Percentiles rank a stretch among this genome's conserved stretches.
Conservation (phyloP, 1,140 invertebrate genomes). For the Eueides isabella region DNA sequence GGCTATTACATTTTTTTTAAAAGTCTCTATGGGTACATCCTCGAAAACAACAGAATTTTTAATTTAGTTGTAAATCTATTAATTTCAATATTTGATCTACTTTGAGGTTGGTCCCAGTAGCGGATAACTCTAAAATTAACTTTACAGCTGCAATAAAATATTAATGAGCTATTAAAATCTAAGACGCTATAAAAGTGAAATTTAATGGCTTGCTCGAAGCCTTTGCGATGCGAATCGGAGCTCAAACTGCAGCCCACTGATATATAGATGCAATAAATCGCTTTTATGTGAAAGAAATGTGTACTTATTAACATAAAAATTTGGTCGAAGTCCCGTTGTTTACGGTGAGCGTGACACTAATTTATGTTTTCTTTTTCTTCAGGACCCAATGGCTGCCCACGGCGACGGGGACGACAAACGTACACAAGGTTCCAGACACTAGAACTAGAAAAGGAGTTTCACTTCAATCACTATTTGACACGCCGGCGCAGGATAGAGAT, state of each 20-base stretch:
- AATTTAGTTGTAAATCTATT: slow-evolving; percentile 40
- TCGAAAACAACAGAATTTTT: background rate
- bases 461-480: slow-evolving; percentile 98
- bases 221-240: slow-evolving; percentile 64
- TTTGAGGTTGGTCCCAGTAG: slow-evolving; percentile 71
- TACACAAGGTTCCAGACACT: slow-evolving; percentile 98
- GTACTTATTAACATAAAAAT: slow-evolving; percentile 41
- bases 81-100: slow-evolving; percentile 56
- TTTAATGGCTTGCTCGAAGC: slow-evolving; percentile 66
- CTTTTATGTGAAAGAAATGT: slow-evolving; percentile 43
- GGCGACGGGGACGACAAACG: slow-evolving; percentile 96
- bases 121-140: slow-evolving; percentile 75
- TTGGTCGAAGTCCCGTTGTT: slow-evolving; percentile 33
- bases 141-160: slow-evolving; percentile 75
- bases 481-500: slow-evolving; percentile 97
- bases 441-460: slow-evolving; percentile 98
- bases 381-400: slow-evolving; percentile 98
- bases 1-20: background rate
- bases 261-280: slow-evolving; percentile 69
- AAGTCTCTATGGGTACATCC: background rate
- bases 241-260: slow-evolving; percentile 50
- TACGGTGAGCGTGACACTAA: slow-evolving; percentile 44
- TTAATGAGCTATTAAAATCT: slow-evolving; percentile 80
- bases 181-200: slow-evolving; percentile 78
- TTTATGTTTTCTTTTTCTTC: slow-evolving; percentile 76